Base-by-base conservation (phyloP, 2,888 invertebrate genomes). In the Folsomia candida region DNA sequence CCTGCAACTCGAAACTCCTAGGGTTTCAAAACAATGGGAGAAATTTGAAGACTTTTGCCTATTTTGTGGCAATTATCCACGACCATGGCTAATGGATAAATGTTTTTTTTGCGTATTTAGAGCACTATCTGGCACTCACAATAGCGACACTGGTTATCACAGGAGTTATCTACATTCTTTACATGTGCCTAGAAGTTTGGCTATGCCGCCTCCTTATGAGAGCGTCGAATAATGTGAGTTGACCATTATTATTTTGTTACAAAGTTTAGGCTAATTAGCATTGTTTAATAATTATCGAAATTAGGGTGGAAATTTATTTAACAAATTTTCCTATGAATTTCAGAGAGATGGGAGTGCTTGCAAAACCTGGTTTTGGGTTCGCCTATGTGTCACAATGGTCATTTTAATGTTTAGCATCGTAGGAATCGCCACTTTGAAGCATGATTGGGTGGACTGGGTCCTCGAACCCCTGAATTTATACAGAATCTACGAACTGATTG, bases 321-420 rank as follows among this genome's bases (percentile, higher is more conserved):
- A n/a, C n/a, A n/a, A n/a, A n/a, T n/a, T n/a, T n/a, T n/a, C n/a
- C n/a, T n/a, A n/a, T n/a, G n/a, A 60, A 60, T 47, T 51, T 22
- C 51, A 76, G 76, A 70, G 76, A 27, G 76, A 76, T 27, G 72
- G 76, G 54, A 60, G 70, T 29, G 76, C 76, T 24, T 73, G 73
- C 69, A 76, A 76, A 47, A 64, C 73, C 11, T 76, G 76, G 76
- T 73, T 76, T 64, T 76, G 76, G 76, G 47, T 73, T 25, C 73
- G 76, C 26, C 69, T 76, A 24, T 67, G 68, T 20, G 62, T 76
- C 20, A 73, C 76, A 28, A 61, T 76, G 47, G 66, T 76, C 65
- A 72, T 76, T 54, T 27, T 73, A 28, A 72, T 76, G 61, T 51
- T 72, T 61, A 76, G 76, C 67, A 73, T 76, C 59, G 67, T 69